Base-by-base conservation (phyloP, 2,888 invertebrate species). In the Hirtodrosophila histrioides region DNA sequence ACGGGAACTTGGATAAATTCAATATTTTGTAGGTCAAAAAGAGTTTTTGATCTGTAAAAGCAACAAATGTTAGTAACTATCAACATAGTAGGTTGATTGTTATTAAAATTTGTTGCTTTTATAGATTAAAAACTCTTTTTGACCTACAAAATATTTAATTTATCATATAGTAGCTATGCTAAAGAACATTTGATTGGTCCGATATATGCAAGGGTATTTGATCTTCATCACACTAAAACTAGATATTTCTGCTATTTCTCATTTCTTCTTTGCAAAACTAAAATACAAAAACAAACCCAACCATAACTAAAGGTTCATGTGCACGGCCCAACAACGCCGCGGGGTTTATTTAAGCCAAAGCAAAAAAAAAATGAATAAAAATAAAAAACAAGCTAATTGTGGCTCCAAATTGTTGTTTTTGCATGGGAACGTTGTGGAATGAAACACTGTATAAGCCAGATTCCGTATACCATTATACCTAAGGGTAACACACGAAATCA, bases 261-360 rank as follows among this genome's bases (percentile, higher is more conserved):
- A 31, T 27, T 27, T 27, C 31, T 61, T 36, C 44, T 57, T 56
- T 17, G 53, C 56, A 51, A 53, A 48, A 51, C 43, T 57, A 37
- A n/a, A n/a, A n/a, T n/a, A 55, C 31, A 44, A 40, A 54, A 17
- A 29, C 44, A 44, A 35, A 41, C 55, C 63, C 51, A 50, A 39
- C 53, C 58, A 62, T 53, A 67, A 70, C 69, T 81, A 75, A 86
- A 78, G 70, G 78, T 87, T 87, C 75, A 87, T 78, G 78, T 85
- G 53, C 62, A 44, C 23, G 58, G 75, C 43, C 17, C 31, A 46
- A 43, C 53, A 58, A 39, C 41, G 70, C 72, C 49, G 51, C 55
- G 64, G 75, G 72, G 53, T 24, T 24, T 40, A 55, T 63, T 17
- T 17, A 56, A 45, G 53, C 51, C 31, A 69, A 40, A 49, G 54